Conservation (phyloP, 2,888 invertebrate genomes). For the Teleiodes luculella region DNA sequence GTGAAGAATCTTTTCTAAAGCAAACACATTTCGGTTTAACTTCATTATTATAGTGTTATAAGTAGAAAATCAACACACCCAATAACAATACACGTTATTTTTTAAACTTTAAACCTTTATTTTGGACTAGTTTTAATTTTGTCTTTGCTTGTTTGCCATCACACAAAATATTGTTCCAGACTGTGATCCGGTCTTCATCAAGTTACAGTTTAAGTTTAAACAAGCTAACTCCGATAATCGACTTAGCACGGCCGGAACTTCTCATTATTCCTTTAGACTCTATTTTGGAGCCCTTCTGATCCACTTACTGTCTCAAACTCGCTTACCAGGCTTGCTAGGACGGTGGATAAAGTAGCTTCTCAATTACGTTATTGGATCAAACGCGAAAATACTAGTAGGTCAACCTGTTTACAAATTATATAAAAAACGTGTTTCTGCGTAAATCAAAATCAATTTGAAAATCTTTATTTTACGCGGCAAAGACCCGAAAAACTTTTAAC, state of each 20-base stretch:
- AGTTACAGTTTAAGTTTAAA: slow-evolving; percentile 7
- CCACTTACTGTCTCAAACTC: not conserved
- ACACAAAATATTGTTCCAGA: not conserved
- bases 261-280: slow-evolving; percentile 4
- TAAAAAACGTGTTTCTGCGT: not conserved
- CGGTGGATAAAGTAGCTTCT: not conserved
- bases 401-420: not conserved
- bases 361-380: slow-evolving; percentile 1
- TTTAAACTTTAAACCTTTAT: too few species aligned
- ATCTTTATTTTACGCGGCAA: too few species aligned
- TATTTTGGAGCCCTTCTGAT: slow-evolving; percentile 9
- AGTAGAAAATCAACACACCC: too few species aligned
- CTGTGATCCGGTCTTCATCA: not conserved
- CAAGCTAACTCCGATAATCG: not conserved
- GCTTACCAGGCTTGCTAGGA: not conserved
- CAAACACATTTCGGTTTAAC: too few species aligned
- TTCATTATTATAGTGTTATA: too few species aligned
- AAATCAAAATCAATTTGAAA: not conserved
- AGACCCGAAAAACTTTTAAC: too few species aligned
- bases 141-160: too few species aligned
- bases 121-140: too few species aligned
- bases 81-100: too few species aligned
- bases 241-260: not conserved
- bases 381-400: not conserved
- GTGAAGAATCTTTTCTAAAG: too few species aligned